Percentiles rank a stretch among this genome's conserved stretches.
These are phyloP conservation scores for Steinernema khuongi DNA, from an alignment of 1,140 invertebrate species.

Conservation along the genomic window DNA sequence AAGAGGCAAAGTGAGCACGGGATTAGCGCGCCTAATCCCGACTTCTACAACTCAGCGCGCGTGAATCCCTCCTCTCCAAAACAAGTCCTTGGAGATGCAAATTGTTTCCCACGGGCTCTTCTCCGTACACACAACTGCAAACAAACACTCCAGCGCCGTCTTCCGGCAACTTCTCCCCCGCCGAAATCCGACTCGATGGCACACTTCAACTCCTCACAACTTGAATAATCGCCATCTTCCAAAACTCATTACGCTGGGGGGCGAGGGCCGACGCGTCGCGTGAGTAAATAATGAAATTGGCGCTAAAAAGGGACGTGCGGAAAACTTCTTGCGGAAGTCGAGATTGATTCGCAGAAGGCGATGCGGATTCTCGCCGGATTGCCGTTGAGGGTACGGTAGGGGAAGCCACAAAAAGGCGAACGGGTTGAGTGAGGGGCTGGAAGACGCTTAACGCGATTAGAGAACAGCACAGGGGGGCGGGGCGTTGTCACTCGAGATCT, in stretches of 20 bases:
- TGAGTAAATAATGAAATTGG: slow-evolving; percentile 17
- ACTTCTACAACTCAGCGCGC: not conserved
- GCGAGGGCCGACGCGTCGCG: not conserved
- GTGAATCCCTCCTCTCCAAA: not conserved
- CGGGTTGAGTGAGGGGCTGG: not conserved
- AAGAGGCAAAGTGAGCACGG: too few relatives aligned
- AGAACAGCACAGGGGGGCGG: not conserved
- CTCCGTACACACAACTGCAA: not conserved
- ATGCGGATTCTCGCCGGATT: too few relatives aligned
- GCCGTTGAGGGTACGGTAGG: not conserved
- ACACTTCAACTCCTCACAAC: slow-evolving; percentile 7
- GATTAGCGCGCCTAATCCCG: too few relatives aligned
- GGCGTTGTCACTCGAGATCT: not conserved
- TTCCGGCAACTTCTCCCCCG: not conserved
- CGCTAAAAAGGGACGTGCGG: not conserved
- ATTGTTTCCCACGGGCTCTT: not conserved
- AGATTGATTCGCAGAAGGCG: not conserved
- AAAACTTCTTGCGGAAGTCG: not conserved
- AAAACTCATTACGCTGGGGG: not conserved
- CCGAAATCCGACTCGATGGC: slow-evolving; percentile 12
- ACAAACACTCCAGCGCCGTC: not conserved
- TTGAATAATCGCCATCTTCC: slow-evolving; percentile 14
- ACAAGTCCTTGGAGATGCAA: too few relatives aligned
- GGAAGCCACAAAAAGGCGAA: not conserved
- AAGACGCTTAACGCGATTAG: slow-evolving; percentile 11